Evolutionary conservation across 1,140 invertebrate genomes (phyloP).

Genomic region (Drosophila sechellia): DNA sequence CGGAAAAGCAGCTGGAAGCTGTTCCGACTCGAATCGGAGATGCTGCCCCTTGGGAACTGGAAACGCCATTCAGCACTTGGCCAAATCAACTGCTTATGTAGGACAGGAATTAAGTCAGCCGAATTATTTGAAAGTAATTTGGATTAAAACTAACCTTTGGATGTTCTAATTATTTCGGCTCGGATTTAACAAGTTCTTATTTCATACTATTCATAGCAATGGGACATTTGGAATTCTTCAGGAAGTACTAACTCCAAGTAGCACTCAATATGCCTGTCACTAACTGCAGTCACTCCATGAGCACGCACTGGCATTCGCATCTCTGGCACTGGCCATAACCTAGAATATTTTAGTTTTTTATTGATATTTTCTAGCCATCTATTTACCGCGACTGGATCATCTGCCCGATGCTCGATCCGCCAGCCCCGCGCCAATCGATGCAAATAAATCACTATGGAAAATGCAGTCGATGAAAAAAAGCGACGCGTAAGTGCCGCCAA

Average conservation of each 20-base stretch:
- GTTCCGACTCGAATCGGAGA: constrained; percentile 31
- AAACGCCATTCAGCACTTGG: background rate
- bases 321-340: constrained; percentile 44
- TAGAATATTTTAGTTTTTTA: constrained; percentile 63
- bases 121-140: background rate
- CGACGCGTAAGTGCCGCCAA: constrained; percentile 81
- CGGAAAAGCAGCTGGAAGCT: constrained; percentile 78
- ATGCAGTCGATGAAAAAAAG: constrained; percentile 78
- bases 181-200: no score
- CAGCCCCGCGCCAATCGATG: constrained; percentile 40
- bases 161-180: no score
- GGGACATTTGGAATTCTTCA: no score
- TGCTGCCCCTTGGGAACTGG: constrained; percentile 10
- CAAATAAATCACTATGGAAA: constrained; percentile 79
- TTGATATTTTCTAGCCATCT: constrained; percentile 55
- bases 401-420: constrained; percentile 11
- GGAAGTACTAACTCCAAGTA: no score
- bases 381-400: constrained; percentile 33
- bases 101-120: background rate
- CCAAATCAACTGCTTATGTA: background rate
- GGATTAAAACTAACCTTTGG: background rate
- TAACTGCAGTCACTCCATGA: background rate
- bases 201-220: no score
- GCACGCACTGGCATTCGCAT: constrained; percentile 24
- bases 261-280: background rate